phyloP scores from a whole-genome alignment of 2,888 invertebrate genomes.

The Stenurella melanura region DNA sequence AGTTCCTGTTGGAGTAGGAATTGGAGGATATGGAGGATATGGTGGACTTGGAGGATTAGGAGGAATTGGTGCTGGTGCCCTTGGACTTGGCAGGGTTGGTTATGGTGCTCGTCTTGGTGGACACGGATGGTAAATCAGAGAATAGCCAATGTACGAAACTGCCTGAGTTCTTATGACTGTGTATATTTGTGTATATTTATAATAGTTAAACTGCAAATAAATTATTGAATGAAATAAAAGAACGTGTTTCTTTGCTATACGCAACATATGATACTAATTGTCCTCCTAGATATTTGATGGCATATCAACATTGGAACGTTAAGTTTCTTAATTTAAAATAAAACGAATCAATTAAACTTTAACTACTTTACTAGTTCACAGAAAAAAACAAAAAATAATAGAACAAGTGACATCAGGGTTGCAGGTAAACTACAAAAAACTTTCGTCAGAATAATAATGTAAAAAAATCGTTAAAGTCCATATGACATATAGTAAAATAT shows the following conservation, averaged over 20 bases:
- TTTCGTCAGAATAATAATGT: no score
- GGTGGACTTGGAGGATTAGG: slow-evolving; percentile 2
- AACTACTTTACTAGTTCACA: no score
- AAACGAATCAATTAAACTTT: no score
- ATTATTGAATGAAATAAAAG: slow-evolving; percentile 26
- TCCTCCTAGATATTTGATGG: not conserved
- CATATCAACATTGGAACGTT: no score
- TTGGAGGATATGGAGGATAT: slow-evolving; percentile 2
- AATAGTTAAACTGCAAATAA: slow-evolving; percentile 31
- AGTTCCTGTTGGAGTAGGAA: not conserved
- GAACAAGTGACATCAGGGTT: no score
- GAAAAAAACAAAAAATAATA: no score
- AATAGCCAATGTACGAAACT: not conserved
- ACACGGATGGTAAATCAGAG: slow-evolving; percentile 5
- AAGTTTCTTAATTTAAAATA: no score
- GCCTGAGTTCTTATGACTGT: not conserved
- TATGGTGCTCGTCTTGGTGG: not conserved
- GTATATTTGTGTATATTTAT: slow-evolving; percentile 36
- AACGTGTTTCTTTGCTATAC: not conserved
- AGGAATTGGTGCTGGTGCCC: not conserved
- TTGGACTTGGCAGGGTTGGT: slow-evolving; percentile 4
- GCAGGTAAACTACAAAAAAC: no score
- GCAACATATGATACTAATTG: not conserved
- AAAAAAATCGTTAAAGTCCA: no score
- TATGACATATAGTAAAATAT: no score